Evolutionary conservation across 2,888 invertebrate species (phyloP), one percentile per base, ranked within the genome.

Genomic region (Caenorhabditis sp.): DNA sequence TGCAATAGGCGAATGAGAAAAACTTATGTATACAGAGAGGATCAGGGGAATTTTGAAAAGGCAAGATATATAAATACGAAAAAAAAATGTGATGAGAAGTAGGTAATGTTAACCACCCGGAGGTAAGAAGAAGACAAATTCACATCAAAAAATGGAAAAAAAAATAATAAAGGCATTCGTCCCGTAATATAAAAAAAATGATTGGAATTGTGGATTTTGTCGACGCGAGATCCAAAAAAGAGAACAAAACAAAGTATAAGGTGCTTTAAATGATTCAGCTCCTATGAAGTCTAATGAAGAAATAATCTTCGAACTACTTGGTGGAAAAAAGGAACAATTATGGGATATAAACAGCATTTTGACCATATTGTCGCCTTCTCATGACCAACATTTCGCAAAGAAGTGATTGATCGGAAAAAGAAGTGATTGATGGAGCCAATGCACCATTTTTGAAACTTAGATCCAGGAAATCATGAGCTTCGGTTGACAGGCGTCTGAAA

Each of bases 351-450:
- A 0, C 14, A 26, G 58, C 36, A 26, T 31, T 31, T 65, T 20
- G 64, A n/a, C n/a, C n/a, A n/a, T n/a, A 61, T 57, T n/a, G 52
- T 12, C 38, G 58, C 20, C 21, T 17, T 20, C 1, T 26, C 23
- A n/a, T 26, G 26, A 12, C 12, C 3, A 75, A 54, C 75, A 75
- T 75, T 58, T 75, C 75, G 21, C 65, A 53, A 14, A 75, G 59
- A 23, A 75, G 27, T 4, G 75, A 75, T 0, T 50, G 43, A 5
- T 54, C 31, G 1, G 64, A 43, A 14, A 38, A 38, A 5, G 21
- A 21, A 52, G 58, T 64, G 58, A 70, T 3, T 14, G 14, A 38
- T 12, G 21, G 26, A 52, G 58, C 69, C 61, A 70, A 7, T 14
- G 14, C 57, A 17, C 63, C 57, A 38, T 7, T n/a, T 20, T 43